These are phyloP conservation scores for Eugnorisma glareosa DNA, from an alignment of 2,888 invertebrate genomes.

Conservation along the genomic window DNA sequence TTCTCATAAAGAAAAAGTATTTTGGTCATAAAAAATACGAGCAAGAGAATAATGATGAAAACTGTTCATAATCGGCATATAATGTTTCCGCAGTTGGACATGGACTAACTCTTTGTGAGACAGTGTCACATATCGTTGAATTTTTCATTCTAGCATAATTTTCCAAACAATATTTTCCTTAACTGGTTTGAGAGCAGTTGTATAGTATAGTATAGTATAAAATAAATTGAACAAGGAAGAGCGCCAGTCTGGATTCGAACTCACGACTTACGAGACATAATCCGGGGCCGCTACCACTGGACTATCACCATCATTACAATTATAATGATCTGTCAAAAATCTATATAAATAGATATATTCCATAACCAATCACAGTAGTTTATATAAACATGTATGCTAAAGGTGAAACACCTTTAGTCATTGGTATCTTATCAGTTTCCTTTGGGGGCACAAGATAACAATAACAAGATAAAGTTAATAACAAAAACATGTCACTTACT, in stretches of 20 bases:
- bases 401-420: conserved; percentile 42
- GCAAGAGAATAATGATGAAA: no score
- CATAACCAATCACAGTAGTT: conserved; percentile 32
- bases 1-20: neutral
- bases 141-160: neutral
- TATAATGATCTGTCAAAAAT: neutral
- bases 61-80: neutral
- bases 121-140: neutral
- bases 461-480: conserved; percentile 41
- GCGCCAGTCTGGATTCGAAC: neutral
- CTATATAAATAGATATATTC: neutral
- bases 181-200: neutral
- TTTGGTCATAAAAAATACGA: neutral
- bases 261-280: neutral
- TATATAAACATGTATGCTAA: conserved; percentile 27
- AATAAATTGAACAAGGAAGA: neutral
- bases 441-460: conserved; percentile 41
- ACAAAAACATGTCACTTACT: conserved; percentile 90
- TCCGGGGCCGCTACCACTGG: no score
- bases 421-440: conserved; percentile 47
- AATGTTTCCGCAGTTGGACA: neutral
- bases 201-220: neutral
- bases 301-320: neutral
- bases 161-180: neutral
- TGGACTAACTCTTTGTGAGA: neutral